Base-by-base conservation (phyloP, 2,888 invertebrate species). In the Zygaena filipendulae region DNA sequence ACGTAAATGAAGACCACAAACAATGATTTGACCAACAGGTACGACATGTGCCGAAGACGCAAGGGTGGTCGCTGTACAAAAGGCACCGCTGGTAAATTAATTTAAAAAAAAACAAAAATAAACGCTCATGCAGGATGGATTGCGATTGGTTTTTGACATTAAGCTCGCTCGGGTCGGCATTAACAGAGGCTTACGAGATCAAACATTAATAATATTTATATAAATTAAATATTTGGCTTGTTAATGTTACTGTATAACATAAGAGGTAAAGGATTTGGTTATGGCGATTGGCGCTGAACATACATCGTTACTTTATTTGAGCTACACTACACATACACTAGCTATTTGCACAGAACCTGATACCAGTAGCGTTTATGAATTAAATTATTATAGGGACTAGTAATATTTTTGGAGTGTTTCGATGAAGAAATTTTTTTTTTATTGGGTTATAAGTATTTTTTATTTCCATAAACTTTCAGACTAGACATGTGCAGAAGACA, bases 401-500 rank as follows among this genome's bases (percentile, higher is more conserved):
- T 32, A 16, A 31, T 24, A 30, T 19, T 33, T 29, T 30, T 25
- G 11, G n/a, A n/a, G n/a, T n/a, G n/a, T 19, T 35, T 39, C 39
- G 35, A 40, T 36, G 32, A 38, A 43, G 38, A 34, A 35, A 29
- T 33, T 29, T 23, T 32, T 34, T 33, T 36, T 47, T 53, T 60
- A 59, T 60, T 70, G 51, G 71, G 72, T 67, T 72, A 72, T 52
- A 45, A n/a, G n/a, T n/a, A n/a, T n/a, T n/a, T 51, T 68, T 16
- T 75, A 61, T 84, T 84, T 79, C 79, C 82, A 67, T 82, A 66
- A 52, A 53, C 71, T 91, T 92, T 80, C 93, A 95, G 95, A 92
- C 92, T 95, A 88, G 95, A 95, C 91, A 95, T 95, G 95, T 95
- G 95, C 91, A 90, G 95, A 84, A 88, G 95, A 85, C 90, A 92